phyloP scores from a whole-genome alignment of 2,797 vertebrate genomes.

The Hydrocynus forskahlii region DNA sequence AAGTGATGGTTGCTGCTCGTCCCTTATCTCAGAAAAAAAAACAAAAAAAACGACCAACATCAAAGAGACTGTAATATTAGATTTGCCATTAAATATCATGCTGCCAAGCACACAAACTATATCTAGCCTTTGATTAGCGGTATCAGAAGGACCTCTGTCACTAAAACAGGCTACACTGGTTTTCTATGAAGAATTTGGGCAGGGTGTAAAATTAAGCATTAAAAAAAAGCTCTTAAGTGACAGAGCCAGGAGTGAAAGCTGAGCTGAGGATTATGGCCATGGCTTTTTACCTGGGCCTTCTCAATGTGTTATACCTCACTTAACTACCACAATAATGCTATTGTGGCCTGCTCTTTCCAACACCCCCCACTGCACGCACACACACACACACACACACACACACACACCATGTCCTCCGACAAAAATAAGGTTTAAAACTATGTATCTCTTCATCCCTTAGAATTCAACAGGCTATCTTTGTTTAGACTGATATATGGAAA shows the following conservation, averaged over 20 bases:
- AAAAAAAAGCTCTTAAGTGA: not conserved
- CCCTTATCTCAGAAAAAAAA: not conserved
- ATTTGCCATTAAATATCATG: constrained; percentile 16
- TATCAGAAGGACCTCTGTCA: constrained; percentile 23
- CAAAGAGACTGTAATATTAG: constrained; percentile 4
- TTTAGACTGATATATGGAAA: too few relatives aligned
- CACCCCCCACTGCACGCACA: not conserved
- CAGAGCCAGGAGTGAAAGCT: constrained; percentile 50
- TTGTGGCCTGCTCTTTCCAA: constrained; percentile 35
- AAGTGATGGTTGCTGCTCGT: not conserved
- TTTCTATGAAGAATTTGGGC: not conserved
- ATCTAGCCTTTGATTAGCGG: constrained; percentile 10
- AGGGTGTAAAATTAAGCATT: constrained; percentile 22
- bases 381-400: too few relatives aligned
- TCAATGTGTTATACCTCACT: constrained; percentile 52
- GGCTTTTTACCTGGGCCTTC: constrained; percentile 41
- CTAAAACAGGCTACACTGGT: not conserved
- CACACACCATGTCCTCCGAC: too few relatives aligned
- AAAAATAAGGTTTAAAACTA: too few relatives aligned
- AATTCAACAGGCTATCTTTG: too few relatives aligned
- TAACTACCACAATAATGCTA: constrained; percentile 50
- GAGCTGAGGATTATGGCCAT: constrained; percentile 52
- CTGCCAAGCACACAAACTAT: constrained; percentile 9
- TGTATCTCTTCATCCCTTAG: too few relatives aligned
- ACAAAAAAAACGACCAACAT: not conserved